phyloP scores from a whole-genome alignment of 1,140 invertebrate species.

The Aplysia californica region DNA sequence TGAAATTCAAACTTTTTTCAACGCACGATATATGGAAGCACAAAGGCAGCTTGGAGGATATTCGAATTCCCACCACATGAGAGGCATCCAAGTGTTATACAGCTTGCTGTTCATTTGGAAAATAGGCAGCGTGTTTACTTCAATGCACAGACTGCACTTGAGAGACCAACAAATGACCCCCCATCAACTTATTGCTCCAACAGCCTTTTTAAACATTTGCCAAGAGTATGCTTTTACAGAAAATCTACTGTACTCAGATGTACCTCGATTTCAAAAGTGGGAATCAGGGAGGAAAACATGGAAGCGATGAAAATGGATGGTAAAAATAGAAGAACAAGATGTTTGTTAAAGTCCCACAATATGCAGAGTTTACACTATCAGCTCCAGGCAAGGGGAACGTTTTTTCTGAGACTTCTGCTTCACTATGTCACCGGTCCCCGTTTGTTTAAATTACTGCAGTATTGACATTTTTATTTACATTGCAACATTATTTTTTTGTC shows the following conservation, averaged over 20 bases:
- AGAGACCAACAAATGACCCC: background rate
- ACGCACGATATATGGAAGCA: constrained; percentile 62
- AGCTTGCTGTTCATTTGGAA: background rate
- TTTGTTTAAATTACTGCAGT: too few relatives aligned
- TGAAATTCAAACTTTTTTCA: too few relatives aligned
- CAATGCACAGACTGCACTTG: background rate
- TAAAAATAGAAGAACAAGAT: too few relatives aligned
- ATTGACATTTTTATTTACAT: too few relatives aligned
- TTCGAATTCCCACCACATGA: background rate
- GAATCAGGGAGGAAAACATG: too few relatives aligned
- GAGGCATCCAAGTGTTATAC: background rate
- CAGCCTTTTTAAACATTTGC: background rate
- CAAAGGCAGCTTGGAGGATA: background rate
- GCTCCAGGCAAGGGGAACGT: too few relatives aligned
- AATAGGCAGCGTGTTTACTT: background rate
- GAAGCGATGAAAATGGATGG: too few relatives aligned
- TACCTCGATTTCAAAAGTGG: background rate
- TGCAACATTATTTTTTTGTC: too few relatives aligned
- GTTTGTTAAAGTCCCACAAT: too few relatives aligned
- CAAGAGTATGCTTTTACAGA: background rate
- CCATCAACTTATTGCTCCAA: background rate
- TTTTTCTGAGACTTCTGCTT: too few relatives aligned
- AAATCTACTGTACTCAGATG: background rate
- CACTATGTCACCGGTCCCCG: too few relatives aligned
- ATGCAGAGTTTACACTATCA: too few relatives aligned